Base-by-base conservation (phyloP, 2,888 invertebrate species). In the Mongoloraphidia duomilia region DNA sequence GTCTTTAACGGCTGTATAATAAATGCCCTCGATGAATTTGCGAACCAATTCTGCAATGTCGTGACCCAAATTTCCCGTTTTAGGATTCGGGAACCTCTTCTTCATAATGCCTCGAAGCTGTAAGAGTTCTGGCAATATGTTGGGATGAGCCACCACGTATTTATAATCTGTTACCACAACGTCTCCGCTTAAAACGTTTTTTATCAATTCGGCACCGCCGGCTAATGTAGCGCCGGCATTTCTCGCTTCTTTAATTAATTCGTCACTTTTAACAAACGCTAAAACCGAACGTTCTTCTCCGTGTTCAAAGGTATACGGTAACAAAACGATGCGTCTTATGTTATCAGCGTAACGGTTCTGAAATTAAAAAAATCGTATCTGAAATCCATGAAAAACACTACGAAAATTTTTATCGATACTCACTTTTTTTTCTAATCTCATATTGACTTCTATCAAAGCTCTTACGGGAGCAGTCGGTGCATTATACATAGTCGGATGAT, bases 401-500 rank as follows among this genome's bases (percentile, higher is more conserved):
- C 6, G 4, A 14, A 46, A n/a, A 11, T 42, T 33, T 13, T 34
- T n/a, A 8, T 41, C 34, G 9, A 13, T 37, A 53, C 51, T 53
- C 59, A 79, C 80, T 71, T 79, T 77, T 62, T 80, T 83, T 53
- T 73, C 77, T 47, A 79, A 80, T 55, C 73, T 73, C 84, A 93
- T 84, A 62, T 93, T 83, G 4, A 93, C 65, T 63, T 93, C 91
- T 50, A 93, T 71, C 37, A 75, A 68, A 3, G 84, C 78, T 54
- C 73, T 74, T 0, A 94, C 64, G 11, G 77, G 67, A 0, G 87
- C 82, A 63, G 83, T 73, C 0, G 88, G 85, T 37, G 73, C 67
- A 66, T 93, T 86, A 59, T 80, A 84, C 70, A 92, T 82, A 1
- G 84, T 77, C 0, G 90, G 86, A 63, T 89, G 84, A 64, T 90